Base-by-base conservation (phyloP, 2,113 vertebrate genomes). In the Macroglossus sobrinus region DNA sequence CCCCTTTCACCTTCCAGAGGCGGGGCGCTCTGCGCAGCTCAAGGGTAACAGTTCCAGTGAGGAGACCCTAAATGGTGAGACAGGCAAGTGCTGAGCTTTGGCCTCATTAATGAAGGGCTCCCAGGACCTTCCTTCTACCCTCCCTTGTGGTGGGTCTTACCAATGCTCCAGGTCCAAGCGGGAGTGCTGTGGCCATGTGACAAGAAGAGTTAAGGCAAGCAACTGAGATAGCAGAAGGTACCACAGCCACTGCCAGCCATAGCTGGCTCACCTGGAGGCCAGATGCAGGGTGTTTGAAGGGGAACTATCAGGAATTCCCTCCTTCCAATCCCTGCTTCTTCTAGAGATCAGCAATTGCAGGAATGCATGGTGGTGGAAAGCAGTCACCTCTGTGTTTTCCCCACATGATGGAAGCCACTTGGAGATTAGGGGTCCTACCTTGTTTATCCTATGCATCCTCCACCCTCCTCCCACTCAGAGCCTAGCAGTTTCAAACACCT, bases 241-340 rank as follows among this genome's bases (percentile, higher is more conserved):
- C 78, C 84, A 91, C 8, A 85, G 57, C 85, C 33, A 93, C 55
- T 61, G 97, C 95, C 75, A 98, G 85, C 96, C 97, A 97, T 15
- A 98, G 74, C 24, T 98, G 97, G 63, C 95, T 97, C 80, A 98
- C 96, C 97, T 98, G 68, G 88, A 91, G 88, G 66, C 72, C 91
- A 19, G 75, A 40, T 11, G 38, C 30, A 75, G 26, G 72, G 35
- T 19, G 71, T 18, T 63, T 89, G 47, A 57, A 80, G n/a, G 33
- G 35, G 35, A 79, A 55, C 35, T 30, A 16, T 82, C 63, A 74
- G 74, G 22, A 12, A 71, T 47, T 79, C 55, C 81, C 28, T 93
- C 47, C 16, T 74, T 13, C 43, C 50, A 57, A 50, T 7, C 35
- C 24, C 53, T 80, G 45, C 47, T 57, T 74, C 55, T 61, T 86